Percentiles rank a stretch among this genome's conserved stretches.
phyloP scores from a whole-genome alignment of 2,113 vertebrate genomes.

The Mustelus asterias region DNA sequence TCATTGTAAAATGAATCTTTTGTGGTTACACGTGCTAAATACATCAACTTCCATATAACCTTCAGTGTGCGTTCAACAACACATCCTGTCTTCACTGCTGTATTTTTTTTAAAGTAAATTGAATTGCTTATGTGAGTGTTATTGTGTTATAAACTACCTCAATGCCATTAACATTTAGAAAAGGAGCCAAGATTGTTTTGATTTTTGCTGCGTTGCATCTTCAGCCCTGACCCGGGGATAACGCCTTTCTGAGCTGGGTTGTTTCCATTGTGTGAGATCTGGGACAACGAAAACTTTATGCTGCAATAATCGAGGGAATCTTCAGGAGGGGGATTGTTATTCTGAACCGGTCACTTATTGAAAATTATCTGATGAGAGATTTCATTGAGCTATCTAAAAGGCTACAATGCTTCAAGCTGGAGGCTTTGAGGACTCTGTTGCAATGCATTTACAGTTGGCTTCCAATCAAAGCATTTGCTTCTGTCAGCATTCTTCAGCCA shows the following conservation, averaged over 20 bases:
- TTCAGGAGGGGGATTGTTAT: no score
- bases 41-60: background rate
- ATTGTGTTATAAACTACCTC: background rate
- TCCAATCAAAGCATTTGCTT: background rate
- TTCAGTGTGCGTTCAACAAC: background rate
- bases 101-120: constrained; percentile 2
- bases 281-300: background rate
- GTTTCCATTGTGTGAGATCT: background rate
- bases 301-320: no score
- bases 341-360: no score
- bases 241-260: background rate
- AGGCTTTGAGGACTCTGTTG: background rate
- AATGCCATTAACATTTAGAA: background rate
- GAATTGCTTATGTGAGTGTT: background rate
- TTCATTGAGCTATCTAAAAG: background rate
- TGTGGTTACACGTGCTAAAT: background rate
- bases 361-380: no score
- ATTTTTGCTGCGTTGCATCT: background rate
- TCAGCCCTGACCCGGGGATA: background rate
- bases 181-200: background rate
- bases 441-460: background rate
- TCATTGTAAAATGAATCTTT: background rate
- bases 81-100: background rate
- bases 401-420: no score
- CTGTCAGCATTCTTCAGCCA: background rate